Conservation (phyloP, 2,113 vertebrate species). For the Hyaena hyaena region DNA sequence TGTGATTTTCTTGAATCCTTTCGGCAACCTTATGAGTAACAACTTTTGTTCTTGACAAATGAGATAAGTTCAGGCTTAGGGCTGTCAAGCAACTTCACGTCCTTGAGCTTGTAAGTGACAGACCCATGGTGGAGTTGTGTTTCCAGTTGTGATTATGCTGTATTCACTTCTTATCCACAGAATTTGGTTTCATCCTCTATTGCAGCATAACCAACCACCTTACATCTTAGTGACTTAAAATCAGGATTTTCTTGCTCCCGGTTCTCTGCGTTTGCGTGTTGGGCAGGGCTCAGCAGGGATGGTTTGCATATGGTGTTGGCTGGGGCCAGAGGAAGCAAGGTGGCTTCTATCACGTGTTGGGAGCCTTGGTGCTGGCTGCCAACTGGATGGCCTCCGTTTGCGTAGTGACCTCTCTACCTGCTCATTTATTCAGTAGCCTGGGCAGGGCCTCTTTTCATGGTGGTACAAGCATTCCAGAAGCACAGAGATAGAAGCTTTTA, state of each 20-base stretch:
- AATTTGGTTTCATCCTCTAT: neutral
- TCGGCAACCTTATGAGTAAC: neutral
- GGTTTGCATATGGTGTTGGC: neutral
- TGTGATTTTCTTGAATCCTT: neutral
- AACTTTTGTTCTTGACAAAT: neutral
- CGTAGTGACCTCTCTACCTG: no score
- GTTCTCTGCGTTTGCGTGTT: neutral
- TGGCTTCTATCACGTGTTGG: neutral
- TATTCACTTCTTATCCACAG: neutral
- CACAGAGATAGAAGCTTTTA: neutral
- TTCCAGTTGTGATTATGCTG: neutral
- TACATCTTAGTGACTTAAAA: neutral
- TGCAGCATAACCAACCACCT: neutral
- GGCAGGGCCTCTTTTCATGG: neutral
- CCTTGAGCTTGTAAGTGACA: neutral
- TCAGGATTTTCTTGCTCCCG: neutral
- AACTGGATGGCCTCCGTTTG: neutral
- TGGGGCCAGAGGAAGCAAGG: neutral
- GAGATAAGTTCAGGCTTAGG: neutral
- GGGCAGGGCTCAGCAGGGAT: no score
- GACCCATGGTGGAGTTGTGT: fast-evolving
- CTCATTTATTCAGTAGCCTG: neutral
- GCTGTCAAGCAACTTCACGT: neutral
- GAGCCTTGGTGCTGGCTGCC: neutral
- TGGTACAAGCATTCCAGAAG: neutral